These are phyloP conservation scores for Ceyx erithaca DNA, from an alignment of 2,797 vertebrate genomes.

Conservation along the genomic window DNA sequence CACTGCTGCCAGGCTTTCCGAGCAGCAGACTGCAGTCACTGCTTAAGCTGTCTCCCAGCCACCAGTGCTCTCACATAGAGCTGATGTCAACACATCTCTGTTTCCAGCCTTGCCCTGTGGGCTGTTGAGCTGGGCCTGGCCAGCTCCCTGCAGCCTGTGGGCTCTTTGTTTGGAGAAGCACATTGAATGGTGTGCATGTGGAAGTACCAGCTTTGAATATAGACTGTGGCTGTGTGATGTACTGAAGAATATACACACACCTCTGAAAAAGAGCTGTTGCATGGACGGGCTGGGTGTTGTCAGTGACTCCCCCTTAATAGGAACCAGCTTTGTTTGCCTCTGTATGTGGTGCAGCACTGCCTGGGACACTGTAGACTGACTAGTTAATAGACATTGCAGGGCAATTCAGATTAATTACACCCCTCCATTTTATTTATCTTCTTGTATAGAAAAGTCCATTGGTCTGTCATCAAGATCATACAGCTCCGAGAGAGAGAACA, in stretches of 20 bases:
- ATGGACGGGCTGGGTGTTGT: no score
- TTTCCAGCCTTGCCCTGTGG: background rate
- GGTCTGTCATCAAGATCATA: background rate
- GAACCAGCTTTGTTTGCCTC: background rate
- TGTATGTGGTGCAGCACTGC: accelerated
- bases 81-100: accelerated
- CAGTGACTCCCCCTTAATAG: background rate
- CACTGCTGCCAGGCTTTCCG: background rate
- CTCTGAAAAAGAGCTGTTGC: background rate
- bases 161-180: background rate
- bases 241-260: accelerated
- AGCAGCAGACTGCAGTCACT: background rate
- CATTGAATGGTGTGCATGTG: accelerated
- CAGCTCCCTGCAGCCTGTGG: background rate
- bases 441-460: background rate
- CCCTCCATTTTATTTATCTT: background rate
- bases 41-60: background rate
- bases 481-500: background rate
- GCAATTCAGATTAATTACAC: background rate
- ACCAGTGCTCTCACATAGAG: background rate
- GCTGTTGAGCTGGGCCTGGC: background rate
- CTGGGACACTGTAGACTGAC: background rate
- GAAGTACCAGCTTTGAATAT: background rate
- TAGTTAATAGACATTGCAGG: background rate
- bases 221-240: background rate